Conservation (phyloP, 2,888 invertebrate species). For the Orthonevra nobilis region DNA sequence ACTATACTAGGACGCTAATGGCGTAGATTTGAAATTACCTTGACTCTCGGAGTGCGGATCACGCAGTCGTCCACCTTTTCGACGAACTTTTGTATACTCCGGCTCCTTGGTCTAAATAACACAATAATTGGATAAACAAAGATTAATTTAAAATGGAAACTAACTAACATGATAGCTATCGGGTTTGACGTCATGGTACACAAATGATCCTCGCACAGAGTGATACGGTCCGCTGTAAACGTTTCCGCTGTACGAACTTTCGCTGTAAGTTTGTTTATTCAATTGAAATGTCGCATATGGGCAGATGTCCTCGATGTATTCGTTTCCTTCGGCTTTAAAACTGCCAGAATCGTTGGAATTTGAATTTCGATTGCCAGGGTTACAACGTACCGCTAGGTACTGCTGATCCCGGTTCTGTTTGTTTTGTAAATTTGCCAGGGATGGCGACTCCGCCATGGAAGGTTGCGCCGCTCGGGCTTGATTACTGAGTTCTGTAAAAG, state of each 20-base stretch:
- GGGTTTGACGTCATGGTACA: slow-evolving; percentile 93
- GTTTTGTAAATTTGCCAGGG: slow-evolving; percentile 89
- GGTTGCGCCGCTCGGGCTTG: slow-evolving; percentile 80
- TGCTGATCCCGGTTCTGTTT: slow-evolving; percentile 90
- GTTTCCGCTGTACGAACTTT: slow-evolving; percentile 94
- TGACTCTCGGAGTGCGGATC: slow-evolving; percentile 92
- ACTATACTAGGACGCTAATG: slow-evolving; percentile 55
- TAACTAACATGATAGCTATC: slow-evolving; percentile 79
- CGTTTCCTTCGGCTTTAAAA: slow-evolving; percentile 82
- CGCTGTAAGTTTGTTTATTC: slow-evolving; percentile 91
- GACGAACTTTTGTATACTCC: slow-evolving; percentile 90
- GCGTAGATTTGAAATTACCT: slow-evolving; percentile 82
- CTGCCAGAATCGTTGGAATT: slow-evolving; percentile 82
- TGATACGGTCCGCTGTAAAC: slow-evolving; percentile 93
- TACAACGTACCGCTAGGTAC: slow-evolving; percentile 86
- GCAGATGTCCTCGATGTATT: slow-evolving; percentile 96
- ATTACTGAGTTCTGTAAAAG: slow-evolving; percentile 79
- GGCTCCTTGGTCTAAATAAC: slow-evolving; percentile 84
- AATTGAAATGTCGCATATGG: slow-evolving; percentile 96
- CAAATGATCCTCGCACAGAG: slow-evolving; percentile 91
- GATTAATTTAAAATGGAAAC: background rate
- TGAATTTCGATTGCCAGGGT: slow-evolving; percentile 81
- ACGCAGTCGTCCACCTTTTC: slow-evolving; percentile 89
- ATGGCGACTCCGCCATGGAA: slow-evolving; percentile 87
- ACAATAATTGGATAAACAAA: slow-evolving; percentile 54